phyloP scores from a whole-genome alignment of 2,797 vertebrate species.

The Oreochromis grahami region DNA sequence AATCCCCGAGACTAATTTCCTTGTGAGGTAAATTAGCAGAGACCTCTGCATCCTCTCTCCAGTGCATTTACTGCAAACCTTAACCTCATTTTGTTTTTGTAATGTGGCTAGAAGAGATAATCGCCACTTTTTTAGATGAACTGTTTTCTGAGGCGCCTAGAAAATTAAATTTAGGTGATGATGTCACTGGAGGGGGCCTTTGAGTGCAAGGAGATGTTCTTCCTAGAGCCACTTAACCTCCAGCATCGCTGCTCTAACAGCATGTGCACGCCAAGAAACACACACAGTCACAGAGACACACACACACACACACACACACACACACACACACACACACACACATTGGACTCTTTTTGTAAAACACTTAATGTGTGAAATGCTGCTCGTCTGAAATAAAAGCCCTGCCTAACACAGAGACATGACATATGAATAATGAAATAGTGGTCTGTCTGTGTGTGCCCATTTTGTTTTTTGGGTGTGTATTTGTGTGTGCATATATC shows the following conservation, averaged over 20 bases:
- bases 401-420: constrained; percentile 53
- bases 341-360: constrained; percentile 49
- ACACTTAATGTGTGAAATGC: constrained; percentile 67
- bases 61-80: constrained; percentile 21
- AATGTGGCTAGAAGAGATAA: constrained; percentile 45
- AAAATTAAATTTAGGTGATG: constrained; percentile 59
- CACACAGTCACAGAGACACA: background rate
- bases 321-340: background rate
- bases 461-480: constrained; percentile 30
- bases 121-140: constrained; percentile 42
- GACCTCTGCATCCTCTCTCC: constrained; percentile 13
- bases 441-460: constrained; percentile 32
- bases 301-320: background rate
- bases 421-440: constrained; percentile 62
- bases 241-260: constrained; percentile 16
- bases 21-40: constrained; percentile 12
- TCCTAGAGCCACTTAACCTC: constrained; percentile 61
- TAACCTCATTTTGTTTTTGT: constrained; percentile 52
- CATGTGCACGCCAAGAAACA: background rate
- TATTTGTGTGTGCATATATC: background rate
- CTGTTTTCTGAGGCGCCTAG: constrained; percentile 19
- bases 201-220: constrained; percentile 64
- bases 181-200: constrained; percentile 53
- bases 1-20: constrained; percentile 24
- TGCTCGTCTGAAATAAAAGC: constrained; percentile 71